Percentiles rank a stretch among this genome's conserved stretches.
phyloP scores from a whole-genome alignment of 2,888 invertebrate genomes.

The Synergus gifuensis region DNA sequence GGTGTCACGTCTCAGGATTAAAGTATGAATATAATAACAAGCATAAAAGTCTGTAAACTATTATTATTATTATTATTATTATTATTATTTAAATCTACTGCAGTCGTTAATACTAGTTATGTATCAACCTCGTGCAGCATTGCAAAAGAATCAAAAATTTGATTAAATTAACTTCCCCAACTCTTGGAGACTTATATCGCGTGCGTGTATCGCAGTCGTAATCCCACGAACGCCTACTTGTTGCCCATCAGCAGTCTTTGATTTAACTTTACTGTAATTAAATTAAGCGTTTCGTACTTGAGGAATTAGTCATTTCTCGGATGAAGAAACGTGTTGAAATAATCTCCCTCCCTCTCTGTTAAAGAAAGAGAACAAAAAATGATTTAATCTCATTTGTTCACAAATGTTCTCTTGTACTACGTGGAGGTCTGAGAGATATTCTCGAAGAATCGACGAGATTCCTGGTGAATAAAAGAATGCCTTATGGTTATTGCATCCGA shows the following conservation, averaged over 20 bases:
- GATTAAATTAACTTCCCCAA: background rate
- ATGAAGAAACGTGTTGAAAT: too few species aligned
- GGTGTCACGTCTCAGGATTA: too few species aligned
- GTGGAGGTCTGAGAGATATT: slow-evolving; percentile 33
- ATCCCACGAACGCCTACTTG: slow-evolving; percentile 73
- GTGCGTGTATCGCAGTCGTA: slow-evolving; percentile 76
- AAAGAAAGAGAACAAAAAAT: too few species aligned
- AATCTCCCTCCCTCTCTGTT: too few species aligned
- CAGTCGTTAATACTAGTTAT: too few species aligned
- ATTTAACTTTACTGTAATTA: slow-evolving; percentile 74
- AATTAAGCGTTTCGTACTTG: slow-evolving; percentile 56
- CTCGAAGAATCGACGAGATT: slow-evolving; percentile 37
- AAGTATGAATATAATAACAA: too few species aligned
- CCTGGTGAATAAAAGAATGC: slow-evolving; percentile 63
- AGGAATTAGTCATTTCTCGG: slow-evolving; percentile 9
- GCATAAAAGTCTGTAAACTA: too few species aligned
- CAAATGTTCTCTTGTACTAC: slow-evolving; percentile 14
- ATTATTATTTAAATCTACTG: too few species aligned
- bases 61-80: too few species aligned
- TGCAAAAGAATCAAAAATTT: slow-evolving; percentile 41
- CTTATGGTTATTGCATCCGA: slow-evolving; percentile 72
- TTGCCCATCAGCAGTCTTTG: slow-evolving; percentile 74
- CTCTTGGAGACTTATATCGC: slow-evolving; percentile 63
- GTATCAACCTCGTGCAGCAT: background rate
- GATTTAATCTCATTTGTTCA: slow-evolving; percentile 12